Percentiles rank a stretch among this genome's conserved stretches.
Evolutionary conservation across 2,888 invertebrate species (phyloP).

Genomic region (Melangyna quadrimaculata): DNA sequence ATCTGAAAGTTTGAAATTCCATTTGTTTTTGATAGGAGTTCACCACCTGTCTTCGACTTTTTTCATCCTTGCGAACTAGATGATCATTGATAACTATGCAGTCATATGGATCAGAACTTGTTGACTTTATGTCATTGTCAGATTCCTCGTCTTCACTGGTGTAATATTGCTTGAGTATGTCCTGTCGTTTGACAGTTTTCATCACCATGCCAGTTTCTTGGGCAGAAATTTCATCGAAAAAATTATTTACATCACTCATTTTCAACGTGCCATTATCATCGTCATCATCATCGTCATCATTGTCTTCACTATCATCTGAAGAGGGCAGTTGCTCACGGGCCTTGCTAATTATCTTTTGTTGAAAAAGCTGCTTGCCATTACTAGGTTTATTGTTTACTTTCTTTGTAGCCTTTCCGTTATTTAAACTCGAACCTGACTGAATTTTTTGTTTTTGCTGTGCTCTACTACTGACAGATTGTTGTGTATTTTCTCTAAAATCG

Average conservation of each 20-base stretch:
- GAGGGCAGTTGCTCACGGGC: conserved; percentile 24
- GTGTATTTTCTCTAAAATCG: conserved; percentile 52
- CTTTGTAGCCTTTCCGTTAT: conserved; percentile 76
- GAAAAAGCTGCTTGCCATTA: conserved; percentile 31
- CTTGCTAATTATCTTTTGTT: conserved; percentile 32
- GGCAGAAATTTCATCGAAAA: conserved; percentile 76
- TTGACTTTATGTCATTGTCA: conserved; percentile 82
- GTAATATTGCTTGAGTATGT: conserved; percentile 87
- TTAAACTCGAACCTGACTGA: conserved; percentile 39
- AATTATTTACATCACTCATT: conserved; percentile 83
- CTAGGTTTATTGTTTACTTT: conserved; percentile 79
- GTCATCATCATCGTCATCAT: conserved; percentile 77
- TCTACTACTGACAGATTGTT: background rate
- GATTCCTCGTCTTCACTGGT: conserved; percentile 85
- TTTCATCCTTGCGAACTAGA: conserved; percentile 81
- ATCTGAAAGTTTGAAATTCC: conserved; percentile 80
- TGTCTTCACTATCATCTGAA: conserved; percentile 72
- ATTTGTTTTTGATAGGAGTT: conserved; percentile 80
- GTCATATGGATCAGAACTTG: conserved; percentile 88
- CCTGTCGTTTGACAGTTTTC: conserved; percentile 88
- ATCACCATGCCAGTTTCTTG: conserved; percentile 83
- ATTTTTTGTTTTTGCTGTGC: conserved; percentile 48
- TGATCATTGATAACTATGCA: conserved; percentile 93
- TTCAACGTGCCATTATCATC: conserved; percentile 79
- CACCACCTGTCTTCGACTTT: conserved; percentile 80